These are phyloP conservation scores for Mythimna impura DNA, from an alignment of 2,888 invertebrate genomes.

Conservation along the genomic window DNA sequence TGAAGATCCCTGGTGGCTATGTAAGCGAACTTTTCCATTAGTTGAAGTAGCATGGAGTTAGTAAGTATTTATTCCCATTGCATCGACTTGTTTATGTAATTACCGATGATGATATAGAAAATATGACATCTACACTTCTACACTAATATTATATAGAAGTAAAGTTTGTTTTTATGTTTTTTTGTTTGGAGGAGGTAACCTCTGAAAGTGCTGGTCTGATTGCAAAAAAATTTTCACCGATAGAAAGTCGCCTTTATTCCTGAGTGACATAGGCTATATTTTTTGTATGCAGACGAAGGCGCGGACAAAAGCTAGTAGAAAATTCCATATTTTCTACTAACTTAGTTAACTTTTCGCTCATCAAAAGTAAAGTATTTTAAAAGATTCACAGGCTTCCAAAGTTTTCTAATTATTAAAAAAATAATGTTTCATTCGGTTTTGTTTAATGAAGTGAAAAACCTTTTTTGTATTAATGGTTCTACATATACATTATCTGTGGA, in stretches of 20 bases:
- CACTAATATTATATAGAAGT: no score
- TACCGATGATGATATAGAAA: conserved; percentile 52
- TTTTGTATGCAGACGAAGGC: no score
- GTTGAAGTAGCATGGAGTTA: conserved; percentile 68
- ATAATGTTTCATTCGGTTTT: not conserved
- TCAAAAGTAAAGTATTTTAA: not conserved
- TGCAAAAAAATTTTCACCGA: no score
- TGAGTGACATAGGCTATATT: no score
- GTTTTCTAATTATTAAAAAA: not conserved
- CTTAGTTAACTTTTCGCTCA: not conserved
- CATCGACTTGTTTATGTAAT: conserved; percentile 73
- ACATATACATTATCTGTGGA: no score
- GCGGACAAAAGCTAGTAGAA: no score
- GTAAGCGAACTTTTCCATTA: conserved; percentile 75
- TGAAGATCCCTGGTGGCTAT: conserved; percentile 64
- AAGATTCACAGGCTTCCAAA: not conserved
- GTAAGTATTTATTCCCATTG: conserved; percentile 68
- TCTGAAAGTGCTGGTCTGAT: no score
- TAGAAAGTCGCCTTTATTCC: no score
- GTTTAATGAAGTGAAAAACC: not conserved
- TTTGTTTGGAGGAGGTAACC: no score
- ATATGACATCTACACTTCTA: no score
- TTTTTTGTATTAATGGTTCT: not conserved
- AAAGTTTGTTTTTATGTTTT: no score
- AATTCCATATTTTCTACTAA: no score